Percentiles rank a stretch among this genome's conserved stretches.
Conservation (phyloP, 1,140 invertebrate genomes). For the Listronotus bonariensis region DNA sequence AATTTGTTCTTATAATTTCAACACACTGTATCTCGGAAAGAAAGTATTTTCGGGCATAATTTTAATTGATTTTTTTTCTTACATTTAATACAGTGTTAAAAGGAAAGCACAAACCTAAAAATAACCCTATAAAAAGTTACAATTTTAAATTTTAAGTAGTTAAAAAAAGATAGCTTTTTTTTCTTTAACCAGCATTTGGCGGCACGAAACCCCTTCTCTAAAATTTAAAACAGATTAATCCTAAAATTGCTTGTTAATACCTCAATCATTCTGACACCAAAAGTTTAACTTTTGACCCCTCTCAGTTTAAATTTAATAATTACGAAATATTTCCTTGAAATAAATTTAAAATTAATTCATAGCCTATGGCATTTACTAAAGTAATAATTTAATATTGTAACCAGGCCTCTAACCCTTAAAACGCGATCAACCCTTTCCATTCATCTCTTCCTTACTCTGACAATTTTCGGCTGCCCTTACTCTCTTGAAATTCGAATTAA, state of each 20-base stretch:
- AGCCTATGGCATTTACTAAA: constrained; percentile 5
- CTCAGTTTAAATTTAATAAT: constrained; percentile 17
- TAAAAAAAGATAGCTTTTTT: too few relatives aligned
- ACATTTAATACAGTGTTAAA: too few relatives aligned
- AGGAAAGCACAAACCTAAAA: too few relatives aligned
- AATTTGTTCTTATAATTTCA: too few relatives aligned
- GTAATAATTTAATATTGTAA: constrained; percentile 21
- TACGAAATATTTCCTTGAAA: constrained; percentile 10
- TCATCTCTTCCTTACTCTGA: not conserved
- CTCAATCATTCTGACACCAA: constrained; percentile 13
- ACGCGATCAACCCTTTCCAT: constrained; percentile 2
- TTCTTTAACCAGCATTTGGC: too few relatives aligned
- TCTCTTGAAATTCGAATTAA: not conserved
- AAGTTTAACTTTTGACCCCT: constrained; percentile 18
- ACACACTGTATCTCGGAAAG: too few relatives aligned
- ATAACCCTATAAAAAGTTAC: too few relatives aligned
- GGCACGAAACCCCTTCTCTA: not conserved
- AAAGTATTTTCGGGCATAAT: too few relatives aligned
- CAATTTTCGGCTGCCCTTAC: not conserved
- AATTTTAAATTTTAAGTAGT: too few relatives aligned
- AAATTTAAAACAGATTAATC: not conserved
- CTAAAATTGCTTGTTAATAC: constrained; percentile 9
- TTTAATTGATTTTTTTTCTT: too few relatives aligned
- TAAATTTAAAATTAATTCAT: constrained; percentile 21
- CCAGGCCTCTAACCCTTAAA: constrained; percentile 15